phyloP scores from a whole-genome alignment of 2,888 invertebrate species.

The Sinelater perroti region DNA sequence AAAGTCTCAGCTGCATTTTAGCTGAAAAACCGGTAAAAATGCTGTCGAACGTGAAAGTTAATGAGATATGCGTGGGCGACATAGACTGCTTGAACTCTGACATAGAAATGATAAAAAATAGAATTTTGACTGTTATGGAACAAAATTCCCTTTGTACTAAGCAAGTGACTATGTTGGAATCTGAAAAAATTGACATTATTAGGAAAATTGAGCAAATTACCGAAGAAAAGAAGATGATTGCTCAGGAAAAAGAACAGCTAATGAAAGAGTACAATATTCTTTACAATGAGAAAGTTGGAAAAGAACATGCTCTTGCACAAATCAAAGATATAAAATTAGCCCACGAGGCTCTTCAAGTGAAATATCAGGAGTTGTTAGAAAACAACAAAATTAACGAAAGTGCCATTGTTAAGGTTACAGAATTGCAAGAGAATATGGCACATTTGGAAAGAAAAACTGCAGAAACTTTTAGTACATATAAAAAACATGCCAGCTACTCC shows the following conservation, averaged over 20 bases:
- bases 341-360: conserved; percentile 3
- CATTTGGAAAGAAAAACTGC: conserved; percentile 41
- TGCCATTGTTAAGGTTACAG: background rate
- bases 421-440: conserved; percentile 41
- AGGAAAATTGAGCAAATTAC: conserved; percentile 48
- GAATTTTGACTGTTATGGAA: conserved; percentile 10
- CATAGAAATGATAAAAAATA: conserved; percentile 25
- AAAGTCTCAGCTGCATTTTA: conserved; percentile 8
- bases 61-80: conserved; percentile 27
- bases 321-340: conserved; percentile 3
- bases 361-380: conserved; percentile 13
- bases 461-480: conserved; percentile 38
- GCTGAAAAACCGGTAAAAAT: conserved; percentile 33
- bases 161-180: conserved; percentile 10
- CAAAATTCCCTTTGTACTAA: conserved; percentile 1
- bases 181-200: conserved; percentile 44
- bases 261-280: conserved; percentile 52
- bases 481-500: conserved; percentile 38
- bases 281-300: conserved; percentile 48
- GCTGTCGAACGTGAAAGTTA: conserved; percentile 35
- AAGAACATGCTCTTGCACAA: background rate
- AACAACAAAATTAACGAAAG: conserved; percentile 4
- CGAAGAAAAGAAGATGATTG: conserved; percentile 43
- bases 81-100: conserved; percentile 43
- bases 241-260: conserved; percentile 33